Percentiles rank a stretch among this genome's conserved stretches.
phyloP scores from a whole-genome alignment of 2,113 vertebrate species.

The Calyptomena viridis region DNA sequence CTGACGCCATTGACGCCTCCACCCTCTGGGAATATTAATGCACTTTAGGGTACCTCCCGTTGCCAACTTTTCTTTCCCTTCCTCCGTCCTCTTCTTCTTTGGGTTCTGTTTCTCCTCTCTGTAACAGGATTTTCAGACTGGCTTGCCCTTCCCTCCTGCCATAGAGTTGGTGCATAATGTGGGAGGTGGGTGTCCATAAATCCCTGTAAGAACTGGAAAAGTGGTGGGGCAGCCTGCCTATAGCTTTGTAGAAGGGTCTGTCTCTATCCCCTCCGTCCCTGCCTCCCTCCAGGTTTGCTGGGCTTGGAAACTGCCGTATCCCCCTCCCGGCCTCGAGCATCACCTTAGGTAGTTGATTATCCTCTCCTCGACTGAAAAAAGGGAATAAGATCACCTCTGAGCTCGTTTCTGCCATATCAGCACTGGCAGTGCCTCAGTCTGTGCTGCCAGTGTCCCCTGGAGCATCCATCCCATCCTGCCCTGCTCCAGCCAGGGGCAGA shows the following conservation, averaged over 20 bases:
- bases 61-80: background rate
- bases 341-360: background rate
- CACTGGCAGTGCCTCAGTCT: background rate
- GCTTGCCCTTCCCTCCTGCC: conserved; percentile 21
- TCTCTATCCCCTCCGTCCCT: background rate
- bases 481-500: background rate
- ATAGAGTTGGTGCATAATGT: background rate
- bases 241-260: conserved; percentile 19
- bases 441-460: background rate
- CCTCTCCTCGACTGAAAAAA: background rate
- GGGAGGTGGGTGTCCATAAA: background rate
- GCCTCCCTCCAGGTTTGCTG: background rate
- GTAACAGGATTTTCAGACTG: conserved; percentile 32
- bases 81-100: background rate
- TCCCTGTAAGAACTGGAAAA: conserved; percentile 73
- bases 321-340: background rate
- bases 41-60: conserved; percentile 56
- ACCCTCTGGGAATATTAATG: conserved; percentile 95
- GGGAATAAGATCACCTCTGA: conserved; percentile 39
- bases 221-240: conserved; percentile 15
- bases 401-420: background rate
- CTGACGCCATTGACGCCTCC: conserved; percentile 87
- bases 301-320: background rate
- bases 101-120: conserved; percentile 37
- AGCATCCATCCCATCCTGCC: background rate